Evolutionary conservation across 2,888 invertebrate species (phyloP), one percentile per base, ranked within the genome.

Genomic region (Ophonus ardosiacus): DNA sequence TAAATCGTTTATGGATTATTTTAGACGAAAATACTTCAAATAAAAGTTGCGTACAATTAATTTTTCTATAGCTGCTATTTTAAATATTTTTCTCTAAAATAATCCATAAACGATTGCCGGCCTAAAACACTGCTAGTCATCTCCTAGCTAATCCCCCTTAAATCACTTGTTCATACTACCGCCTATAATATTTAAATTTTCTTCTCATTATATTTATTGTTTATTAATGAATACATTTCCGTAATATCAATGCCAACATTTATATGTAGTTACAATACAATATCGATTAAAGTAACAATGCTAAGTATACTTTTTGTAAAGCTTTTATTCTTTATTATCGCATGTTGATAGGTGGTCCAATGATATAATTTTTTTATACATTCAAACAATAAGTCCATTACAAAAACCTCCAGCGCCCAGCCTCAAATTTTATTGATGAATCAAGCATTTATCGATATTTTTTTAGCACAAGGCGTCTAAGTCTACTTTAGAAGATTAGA

Each of bases 381-480:
- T 31, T 31, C 31, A 6, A 51, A 51, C 43, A 51, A 13, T 51
- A 51, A 51, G 10, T 51, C 43, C 43, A 51, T 13, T 51, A 51
- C 13, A 51, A 51, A 51, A 51, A 51, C 43, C 13, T 51, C 8
- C 15, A 59, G 21, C 15, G 68, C 68, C 68, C 38, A 13, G 68
- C 68, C 68, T 38, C 31, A 68, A 38, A 63, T 63, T 63, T 68
- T 68, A 68, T 68, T 68, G 68, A 68, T 68, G 68, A 38, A 68
- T 68, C 38, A 68, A 68, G 31, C 15, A 68, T 68, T 68, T 68
- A 68, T 68, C 68, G 31, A 68, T 38, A 68, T 74, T 74, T 74
- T 74, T 74, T 43, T 40, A 74, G 40, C 13, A 43, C n/a, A 17
- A 74, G 71, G 43, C 71, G 40, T 51, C 43, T 13, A 51, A 13